Evolutionary conservation across 2,888 invertebrate species (phyloP).

Genomic region (Drosophila eohydei): DNA sequence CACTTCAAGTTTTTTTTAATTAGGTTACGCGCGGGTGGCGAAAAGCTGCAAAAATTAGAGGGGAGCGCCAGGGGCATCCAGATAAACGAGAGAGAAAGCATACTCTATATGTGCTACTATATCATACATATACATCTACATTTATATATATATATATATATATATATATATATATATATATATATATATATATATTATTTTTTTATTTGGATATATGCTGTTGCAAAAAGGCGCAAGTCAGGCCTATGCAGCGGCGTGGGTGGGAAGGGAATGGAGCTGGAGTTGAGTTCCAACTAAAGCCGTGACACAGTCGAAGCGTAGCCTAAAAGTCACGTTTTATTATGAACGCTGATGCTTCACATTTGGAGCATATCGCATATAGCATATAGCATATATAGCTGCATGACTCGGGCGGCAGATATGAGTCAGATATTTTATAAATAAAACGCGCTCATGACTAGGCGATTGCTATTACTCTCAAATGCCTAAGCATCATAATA

Average conservation of each 20-base stretch:
- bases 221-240: slow-evolving; percentile 27
- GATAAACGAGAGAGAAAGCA: slow-evolving; percentile 34
- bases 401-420: slow-evolving; percentile 14
- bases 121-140: no score
- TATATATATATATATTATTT: neutral
- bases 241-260: slow-evolving; percentile 9
- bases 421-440: slow-evolving; percentile 41
- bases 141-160: neutral
- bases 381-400: slow-evolving; percentile 7
- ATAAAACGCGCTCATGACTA: slow-evolving; percentile 13
- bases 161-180: neutral
- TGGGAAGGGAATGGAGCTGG: neutral
- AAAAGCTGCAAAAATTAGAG: slow-evolving; percentile 50
- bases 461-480: slow-evolving; percentile 9
- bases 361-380: slow-evolving; percentile 22
- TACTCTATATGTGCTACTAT: no score
- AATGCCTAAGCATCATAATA: slow-evolving; percentile 5
- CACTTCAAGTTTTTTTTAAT: slow-evolving; percentile 69
- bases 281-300: neutral
- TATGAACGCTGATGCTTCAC: slow-evolving; percentile 33
- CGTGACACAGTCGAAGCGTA: slow-evolving; percentile 16
- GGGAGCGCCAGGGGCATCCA: neutral
- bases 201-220: slow-evolving; percentile 7
- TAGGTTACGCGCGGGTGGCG: slow-evolving; percentile 74
- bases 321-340: slow-evolving; percentile 61